Base-by-base conservation (phyloP, 2,888 invertebrate genomes). In the Trichopoda pennipes region DNA sequence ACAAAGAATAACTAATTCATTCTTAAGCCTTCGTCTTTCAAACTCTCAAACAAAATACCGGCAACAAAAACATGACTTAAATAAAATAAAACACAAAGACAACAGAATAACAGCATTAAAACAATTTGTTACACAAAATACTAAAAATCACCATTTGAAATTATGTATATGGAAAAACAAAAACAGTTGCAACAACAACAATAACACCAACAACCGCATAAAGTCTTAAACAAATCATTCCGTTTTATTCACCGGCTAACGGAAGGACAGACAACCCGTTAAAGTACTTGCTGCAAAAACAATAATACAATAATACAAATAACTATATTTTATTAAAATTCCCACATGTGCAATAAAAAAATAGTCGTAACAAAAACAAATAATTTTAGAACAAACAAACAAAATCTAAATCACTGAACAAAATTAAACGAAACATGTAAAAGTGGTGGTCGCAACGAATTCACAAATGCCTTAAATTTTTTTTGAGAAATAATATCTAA, bases 71-170 rank as follows among this genome's bases (percentile, higher is more conserved):
- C 42, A 75, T 55, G 69, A 19, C 44, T 64, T 16, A 16, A 17
- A 61, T 14, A 38, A 60, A 66, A 69, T 8, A 72, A n/a, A 55
- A 60, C 53, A 61, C 58, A 70, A 44, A 66, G 38, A 60, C 69
- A 28, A 58, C 38, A 70, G 70, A 72, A 44, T 16, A 19, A 55
- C 61, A 51, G 66, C 68, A 74, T 73, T 69, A 49, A 72, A 72
- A 79, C 82, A 82, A 82, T 79, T 79, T 82, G 82, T 82, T 68
- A 68, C 4, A 14, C 53, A 74, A 82, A 82, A 82, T 82, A 82
- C 79, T 82, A 76, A 82, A 79, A 82, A 82, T 82, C 79, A 72
- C 79, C 68, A 82, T 79, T 76, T 56, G 8, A 70, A 75, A 66
- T 38, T 61, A 60, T 28, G 28, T 28, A 28, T 64, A 51, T 51